Base-by-base conservation (phyloP, 2,888 invertebrate genomes). In the Drosophila limbata region DNA sequence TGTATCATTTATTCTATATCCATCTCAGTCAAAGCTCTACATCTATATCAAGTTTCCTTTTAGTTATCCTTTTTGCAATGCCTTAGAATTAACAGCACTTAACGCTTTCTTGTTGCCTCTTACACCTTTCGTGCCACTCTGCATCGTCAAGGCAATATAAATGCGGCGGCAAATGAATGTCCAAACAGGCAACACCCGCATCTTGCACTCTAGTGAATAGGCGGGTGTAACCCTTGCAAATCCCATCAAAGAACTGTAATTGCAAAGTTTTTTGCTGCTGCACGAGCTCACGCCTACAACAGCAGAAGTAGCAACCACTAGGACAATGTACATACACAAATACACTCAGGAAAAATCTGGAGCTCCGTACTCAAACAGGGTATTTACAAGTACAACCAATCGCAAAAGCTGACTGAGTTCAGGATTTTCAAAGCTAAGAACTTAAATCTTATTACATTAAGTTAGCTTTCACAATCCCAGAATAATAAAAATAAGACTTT, bases 161-260 rank as follows among this genome's bases (percentile, higher is more conserved):
- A 64, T 67, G 70, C 69, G 69, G 80, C 72, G 67, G 57, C 81
- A 84, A 84, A 84, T 80, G 86, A 86, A 88, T 77, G 84, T 86
- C 86, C 84, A 88, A 80, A 79, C 77, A 64, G 39, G 67, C 73
- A 64, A 57, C 77, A 53, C 62, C 60, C 67, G 52, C 65, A 73
- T 55, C 35, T 45, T 40, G 48, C 40, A 53, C 53, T 17, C 9
- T 19, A 31, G 31, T 44, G 42, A 42, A 44, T 21, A 33, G 55
- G 33, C 44, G 73, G 69, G 73, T 71, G 87, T 70, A 70, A 51
- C 75, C 56, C 64, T 64, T 73, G 70, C 69, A 82, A 87, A 87
- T 87, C 90, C 90, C 81, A 87, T 89, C 83, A 87, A 87, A 87
- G 88, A 89, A 89, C 86, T 83, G 90, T 87, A 89, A 88, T 89